These are phyloP conservation scores for Corvus cornix DNA, from an alignment of 2,113 vertebrate genomes.

Conservation along the genomic window DNA sequence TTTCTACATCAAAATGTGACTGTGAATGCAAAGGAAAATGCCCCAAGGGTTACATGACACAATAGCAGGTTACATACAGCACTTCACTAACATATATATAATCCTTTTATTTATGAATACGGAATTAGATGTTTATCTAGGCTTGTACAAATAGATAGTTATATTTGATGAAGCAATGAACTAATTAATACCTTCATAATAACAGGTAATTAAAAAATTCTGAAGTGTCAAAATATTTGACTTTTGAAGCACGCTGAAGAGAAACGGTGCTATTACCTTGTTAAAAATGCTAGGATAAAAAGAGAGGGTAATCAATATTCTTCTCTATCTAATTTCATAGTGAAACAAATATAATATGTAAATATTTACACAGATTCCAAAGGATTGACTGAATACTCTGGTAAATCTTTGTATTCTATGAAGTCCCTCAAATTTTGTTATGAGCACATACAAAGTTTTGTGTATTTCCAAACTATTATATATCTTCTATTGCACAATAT, in stretches of 20 bases:
- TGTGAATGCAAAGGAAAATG: slow-evolving; percentile 49
- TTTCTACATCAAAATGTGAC: slow-evolving; percentile 38
- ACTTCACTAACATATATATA: slow-evolving; percentile 15
- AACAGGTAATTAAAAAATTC: neutral
- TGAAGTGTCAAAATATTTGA: neutral
- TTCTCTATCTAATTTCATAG: neutral
- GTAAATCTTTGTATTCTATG: neutral
- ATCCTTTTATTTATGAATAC: neutral
- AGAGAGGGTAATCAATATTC: neutral
- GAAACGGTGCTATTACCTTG: neutral
- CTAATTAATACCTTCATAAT: neutral
- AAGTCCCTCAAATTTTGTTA: neutral
- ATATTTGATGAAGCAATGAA: neutral
- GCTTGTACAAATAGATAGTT: neutral
- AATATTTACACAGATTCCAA: neutral
- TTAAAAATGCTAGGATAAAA: neutral
- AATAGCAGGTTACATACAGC: neutral
- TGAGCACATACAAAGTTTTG: neutral
- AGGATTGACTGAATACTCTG: neutral
- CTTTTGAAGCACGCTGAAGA: neutral
- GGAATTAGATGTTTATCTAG: neutral
- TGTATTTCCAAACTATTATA: neutral
- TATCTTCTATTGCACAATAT: neutral
- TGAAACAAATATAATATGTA: neutral
- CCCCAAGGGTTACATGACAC: slow-evolving; percentile 60